Evolutionary conservation across 1,140 invertebrate genomes (phyloP), one percentile per base, ranked within the genome.

Genomic region (Drosophila orena): DNA sequence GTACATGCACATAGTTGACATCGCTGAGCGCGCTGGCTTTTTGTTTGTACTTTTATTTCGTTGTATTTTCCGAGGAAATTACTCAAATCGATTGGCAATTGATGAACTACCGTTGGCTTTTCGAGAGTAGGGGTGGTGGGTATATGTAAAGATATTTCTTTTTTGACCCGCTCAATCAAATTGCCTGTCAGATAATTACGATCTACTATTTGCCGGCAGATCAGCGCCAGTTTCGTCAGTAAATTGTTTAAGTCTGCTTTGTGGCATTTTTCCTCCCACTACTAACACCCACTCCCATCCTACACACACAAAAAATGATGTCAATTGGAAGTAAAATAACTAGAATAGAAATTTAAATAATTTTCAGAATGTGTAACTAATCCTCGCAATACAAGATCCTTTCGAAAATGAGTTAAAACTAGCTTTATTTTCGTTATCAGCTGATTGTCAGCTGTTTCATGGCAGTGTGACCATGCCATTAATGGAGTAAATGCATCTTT

Each of bases 11-110:
- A 65, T 77, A 56, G 59, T 66, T 66, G 60, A 49, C 46, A 77
- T 68, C 47, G 64, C 43, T 56, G 40, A 53, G 38, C 6, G 24
- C 5, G 40, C 59, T 49, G 24, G 20, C 15, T 55, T 65, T 52
- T 43, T 53, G 27, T 55, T 47, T 57, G 37, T 30, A 22, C 17
- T 37, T 44, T 57, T 27, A 6, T 6, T 6, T 44, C 11, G 34
- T 42, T 70, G 44, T 53, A 53, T 53, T 59, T 78, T 57, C 47
- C 55, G 55, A 72, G 65, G 65, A 74, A 69, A 60, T 89, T 72
- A 76, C 84, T 79, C 53, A 68, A 86, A 81, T 83, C 79, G 75
- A 72, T 62, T 72, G 79, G 59, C 75, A 86, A 88, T 86, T 88
- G 79, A 76, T 53, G 61, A 81, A 55, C 47, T 58, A 38, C 35